Conservation (phyloP, 2,888 invertebrate species). For the Ichneumoninae sp. region DNA sequence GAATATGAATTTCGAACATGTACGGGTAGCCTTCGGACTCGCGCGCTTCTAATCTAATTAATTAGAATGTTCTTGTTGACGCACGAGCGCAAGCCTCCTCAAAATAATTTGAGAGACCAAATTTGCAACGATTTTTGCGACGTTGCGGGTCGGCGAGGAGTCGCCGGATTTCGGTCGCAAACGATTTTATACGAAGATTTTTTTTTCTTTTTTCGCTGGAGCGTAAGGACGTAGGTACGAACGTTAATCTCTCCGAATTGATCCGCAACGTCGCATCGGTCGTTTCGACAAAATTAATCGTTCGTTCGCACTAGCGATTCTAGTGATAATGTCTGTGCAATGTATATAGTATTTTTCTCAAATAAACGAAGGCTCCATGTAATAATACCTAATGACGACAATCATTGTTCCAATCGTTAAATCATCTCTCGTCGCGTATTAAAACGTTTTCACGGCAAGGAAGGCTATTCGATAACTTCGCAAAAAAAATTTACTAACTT, state of each 20-base stretch:
- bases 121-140: conserved; percentile 43
- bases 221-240: background rate
- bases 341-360: conserved; percentile 82
- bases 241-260: conserved; percentile 8
- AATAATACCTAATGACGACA: conserved; percentile 15
- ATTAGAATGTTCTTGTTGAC: conserved; percentile 41
- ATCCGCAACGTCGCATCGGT: conserved; percentile 40
- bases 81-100: conserved; percentile 41
- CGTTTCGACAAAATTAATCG: conserved; percentile 54
- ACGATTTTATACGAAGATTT: conserved; percentile 14
- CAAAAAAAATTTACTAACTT: no score
- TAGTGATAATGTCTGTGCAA: conserved; percentile 79
- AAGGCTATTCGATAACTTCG: background rate
- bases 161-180: conserved; percentile 20
- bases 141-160: background rate
- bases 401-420: background rate
- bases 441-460: background rate
- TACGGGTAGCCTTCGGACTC: conserved; percentile 34
- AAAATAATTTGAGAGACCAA: conserved; percentile 57
- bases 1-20: conserved; percentile 21
- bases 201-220: conserved; percentile 1
- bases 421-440: background rate
- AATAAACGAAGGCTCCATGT: conserved; percentile 76
- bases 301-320: conserved; percentile 68
- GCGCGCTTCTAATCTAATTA: conserved; percentile 53